Conservation (phyloP, 2,113 vertebrate genomes). For the Calonectris borealis region DNA sequence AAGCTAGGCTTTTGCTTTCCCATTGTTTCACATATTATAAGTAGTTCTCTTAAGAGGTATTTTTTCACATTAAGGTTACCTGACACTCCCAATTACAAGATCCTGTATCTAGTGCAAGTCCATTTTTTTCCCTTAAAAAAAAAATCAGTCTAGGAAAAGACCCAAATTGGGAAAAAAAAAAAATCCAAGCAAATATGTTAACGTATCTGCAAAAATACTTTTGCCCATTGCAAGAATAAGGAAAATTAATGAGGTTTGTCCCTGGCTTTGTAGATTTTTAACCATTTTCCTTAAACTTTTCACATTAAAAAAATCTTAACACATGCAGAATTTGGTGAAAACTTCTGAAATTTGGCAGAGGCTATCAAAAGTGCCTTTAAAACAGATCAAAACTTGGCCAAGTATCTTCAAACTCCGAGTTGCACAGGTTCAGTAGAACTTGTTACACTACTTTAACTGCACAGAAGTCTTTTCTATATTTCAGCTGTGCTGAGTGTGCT, state of each 20-base stretch:
- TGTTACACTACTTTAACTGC: not conserved
- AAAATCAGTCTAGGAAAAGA: not conserved
- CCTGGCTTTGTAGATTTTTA: not conserved
- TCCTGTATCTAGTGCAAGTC: not conserved
- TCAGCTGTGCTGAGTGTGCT: not conserved
- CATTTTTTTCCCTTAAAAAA: not conserved
- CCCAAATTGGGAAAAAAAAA: not conserved
- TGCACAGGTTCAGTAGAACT: not conserved
- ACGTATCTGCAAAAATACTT: not conserved
- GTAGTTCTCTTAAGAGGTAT: not conserved
- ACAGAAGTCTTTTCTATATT: not conserved
- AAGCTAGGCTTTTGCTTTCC: not conserved
- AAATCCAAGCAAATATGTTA: not conserved
- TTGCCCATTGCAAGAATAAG: not conserved
- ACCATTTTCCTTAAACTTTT: not conserved
- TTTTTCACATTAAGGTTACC: not conserved
- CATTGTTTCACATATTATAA: not conserved
- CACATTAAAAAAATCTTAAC: not conserved
- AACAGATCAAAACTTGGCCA: not conserved
- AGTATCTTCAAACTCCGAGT: not conserved
- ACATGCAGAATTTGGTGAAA: not conserved
- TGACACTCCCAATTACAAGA: not conserved
- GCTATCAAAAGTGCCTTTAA: not conserved
- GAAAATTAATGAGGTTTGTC: not conserved
- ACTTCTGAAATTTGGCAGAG: not conserved